These are phyloP conservation scores for Clamator glandarius DNA, from an alignment of 2,797 vertebrate genomes.

Conservation along the genomic window DNA sequence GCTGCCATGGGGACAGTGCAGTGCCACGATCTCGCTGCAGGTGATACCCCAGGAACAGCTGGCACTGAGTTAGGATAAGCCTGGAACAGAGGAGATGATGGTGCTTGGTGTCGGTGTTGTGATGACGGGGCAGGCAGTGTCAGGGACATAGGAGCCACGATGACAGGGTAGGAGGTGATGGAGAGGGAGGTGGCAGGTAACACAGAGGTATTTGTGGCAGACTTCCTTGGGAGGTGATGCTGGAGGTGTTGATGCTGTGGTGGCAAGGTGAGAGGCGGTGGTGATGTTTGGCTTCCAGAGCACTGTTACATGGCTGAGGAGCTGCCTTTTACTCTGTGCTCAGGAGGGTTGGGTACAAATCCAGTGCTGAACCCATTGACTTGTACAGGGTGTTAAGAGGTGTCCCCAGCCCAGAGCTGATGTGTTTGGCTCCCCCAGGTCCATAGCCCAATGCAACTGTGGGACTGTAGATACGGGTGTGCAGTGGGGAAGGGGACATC, in stretches of 20 bases:
- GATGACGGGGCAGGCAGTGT: not conserved
- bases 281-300: not conserved
- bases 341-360: not conserved
- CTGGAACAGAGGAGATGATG: not conserved
- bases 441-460: not conserved
- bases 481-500: accelerated
- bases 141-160: not conserved
- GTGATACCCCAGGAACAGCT: not conserved
- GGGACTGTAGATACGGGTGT: accelerated
- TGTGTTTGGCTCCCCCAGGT: not conserved
- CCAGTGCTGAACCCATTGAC: accelerated
- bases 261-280: not conserved
- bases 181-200: not conserved
- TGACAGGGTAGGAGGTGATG: not conserved
- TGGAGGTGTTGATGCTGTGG: not conserved
- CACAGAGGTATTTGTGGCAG: not conserved
- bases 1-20: not conserved
- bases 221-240: not conserved
- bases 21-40: accelerated
- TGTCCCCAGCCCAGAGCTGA: not conserved
- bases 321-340: accelerated
- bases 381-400: not conserved
- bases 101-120: not conserved
- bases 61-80: accelerated
- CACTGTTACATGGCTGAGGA: not conserved